Evolutionary conservation across 1,140 invertebrate genomes (phyloP).

Genomic region (Caenorhabditis tropicalis): DNA sequence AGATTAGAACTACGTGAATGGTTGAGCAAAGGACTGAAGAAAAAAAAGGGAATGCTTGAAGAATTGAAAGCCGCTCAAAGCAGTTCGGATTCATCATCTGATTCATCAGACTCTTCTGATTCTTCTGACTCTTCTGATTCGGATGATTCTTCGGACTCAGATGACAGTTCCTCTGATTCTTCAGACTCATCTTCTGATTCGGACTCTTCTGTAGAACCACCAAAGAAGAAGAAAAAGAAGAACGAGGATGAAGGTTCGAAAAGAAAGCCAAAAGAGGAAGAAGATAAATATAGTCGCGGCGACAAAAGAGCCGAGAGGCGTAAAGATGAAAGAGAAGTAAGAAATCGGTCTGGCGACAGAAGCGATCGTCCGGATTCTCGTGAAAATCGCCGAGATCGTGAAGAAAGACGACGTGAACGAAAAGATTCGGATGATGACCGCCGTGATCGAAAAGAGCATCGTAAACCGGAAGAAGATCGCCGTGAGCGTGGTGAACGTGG

Average conservation of each 20-base stretch:
- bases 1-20: constrained; percentile 53
- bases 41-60: constrained; percentile 39
- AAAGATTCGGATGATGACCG: background rate
- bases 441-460: constrained; percentile 8
- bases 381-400: constrained; percentile 19
- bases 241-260: background rate
- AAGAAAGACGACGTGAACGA: background rate
- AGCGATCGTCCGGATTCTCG: background rate
- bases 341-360: background rate
- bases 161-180: background rate
- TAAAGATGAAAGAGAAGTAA: background rate
- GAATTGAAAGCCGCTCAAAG: constrained; percentile 11
- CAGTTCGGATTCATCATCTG: constrained; percentile 25
- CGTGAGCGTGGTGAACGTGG: background rate
- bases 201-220: background rate
- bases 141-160: constrained; percentile 18
- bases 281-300: background rate
- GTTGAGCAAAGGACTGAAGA: constrained; percentile 44
- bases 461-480: too few species aligned
- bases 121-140: constrained; percentile 22
- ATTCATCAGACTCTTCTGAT: constrained; percentile 43
- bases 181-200: background rate
- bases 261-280: background rate
- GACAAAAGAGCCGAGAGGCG: constrained; percentile 5
- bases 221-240: constrained; percentile 45